Percentiles rank a stretch among this genome's conserved stretches.
Evolutionary conservation across 2,888 invertebrate species (phyloP).

Genomic region (Mythimna loreyi): DNA sequence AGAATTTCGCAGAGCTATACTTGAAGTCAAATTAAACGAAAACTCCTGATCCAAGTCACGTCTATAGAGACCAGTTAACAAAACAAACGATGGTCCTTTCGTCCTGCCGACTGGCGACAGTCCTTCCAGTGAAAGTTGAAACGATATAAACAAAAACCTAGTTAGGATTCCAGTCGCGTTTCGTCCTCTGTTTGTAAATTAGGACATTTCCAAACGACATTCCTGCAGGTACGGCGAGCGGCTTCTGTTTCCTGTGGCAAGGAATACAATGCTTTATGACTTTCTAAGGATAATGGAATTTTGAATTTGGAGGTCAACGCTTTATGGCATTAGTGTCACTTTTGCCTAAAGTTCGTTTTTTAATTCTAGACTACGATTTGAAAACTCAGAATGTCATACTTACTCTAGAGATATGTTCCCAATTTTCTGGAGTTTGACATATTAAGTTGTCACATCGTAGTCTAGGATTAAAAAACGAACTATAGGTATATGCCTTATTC

Average conservation of each 20-base stretch:
- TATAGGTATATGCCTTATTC: too few species aligned
- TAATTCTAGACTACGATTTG: too few species aligned
- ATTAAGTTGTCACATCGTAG: too few species aligned
- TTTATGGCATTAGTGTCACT: not conserved
- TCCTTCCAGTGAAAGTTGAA: conserved; percentile 72
- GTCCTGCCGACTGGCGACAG: conserved; percentile 60
- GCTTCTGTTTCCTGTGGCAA: conserved; percentile 66
- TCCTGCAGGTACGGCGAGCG: conserved; percentile 63
- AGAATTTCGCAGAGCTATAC: conserved; percentile 13
- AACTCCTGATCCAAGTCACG: conserved; percentile 64
- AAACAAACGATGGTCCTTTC: conserved; percentile 65
- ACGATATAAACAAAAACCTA: conserved; percentile 70
- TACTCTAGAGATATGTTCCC: too few species aligned
- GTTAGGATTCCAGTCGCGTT: conserved; percentile 65
- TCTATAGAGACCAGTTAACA: conserved; percentile 53
- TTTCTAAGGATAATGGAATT: conserved; percentile 19
- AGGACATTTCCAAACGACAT: conserved; percentile 69
- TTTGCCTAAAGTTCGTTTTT: too few species aligned
- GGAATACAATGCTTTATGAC: conserved; percentile 28
- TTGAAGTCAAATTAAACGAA: conserved; percentile 7
- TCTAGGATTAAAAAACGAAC: too few species aligned
- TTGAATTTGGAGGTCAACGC: conserved; percentile 1
- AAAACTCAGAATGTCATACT: too few species aligned
- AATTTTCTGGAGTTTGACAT: too few species aligned
- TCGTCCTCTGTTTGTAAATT: conserved; percentile 67